Conservation (phyloP, 2,113 vertebrate species). For the Oxyura jamaicensis region DNA sequence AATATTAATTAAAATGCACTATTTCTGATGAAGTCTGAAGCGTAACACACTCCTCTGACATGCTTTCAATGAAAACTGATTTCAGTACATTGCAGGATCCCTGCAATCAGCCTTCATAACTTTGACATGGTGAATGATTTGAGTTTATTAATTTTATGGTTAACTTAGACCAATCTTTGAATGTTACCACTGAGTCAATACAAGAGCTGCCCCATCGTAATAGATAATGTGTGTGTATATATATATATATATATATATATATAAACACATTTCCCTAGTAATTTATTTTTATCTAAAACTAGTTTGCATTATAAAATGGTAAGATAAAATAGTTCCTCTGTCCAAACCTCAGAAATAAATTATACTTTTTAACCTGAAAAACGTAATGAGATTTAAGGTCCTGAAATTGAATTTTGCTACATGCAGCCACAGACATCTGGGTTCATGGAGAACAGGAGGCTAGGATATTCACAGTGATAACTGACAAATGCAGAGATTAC, state of each 20-base stretch:
- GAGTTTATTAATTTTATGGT: neutral
- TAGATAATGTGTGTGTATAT: too few species aligned
- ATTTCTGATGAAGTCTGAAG: neutral
- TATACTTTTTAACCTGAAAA: neutral
- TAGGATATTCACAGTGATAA: neutral
- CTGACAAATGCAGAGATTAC: neutral
- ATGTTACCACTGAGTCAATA: neutral
- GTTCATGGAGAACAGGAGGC: neutral
- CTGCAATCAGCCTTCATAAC: neutral
- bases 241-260: too few species aligned
- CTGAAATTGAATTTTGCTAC: neutral
- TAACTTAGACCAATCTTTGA: neutral
- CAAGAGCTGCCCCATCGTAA: neutral
- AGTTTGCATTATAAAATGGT: neutral
- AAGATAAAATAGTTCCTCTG: neutral
- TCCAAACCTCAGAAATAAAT: neutral
- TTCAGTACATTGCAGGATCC: neutral
- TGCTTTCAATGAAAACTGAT: conserved; percentile 44
- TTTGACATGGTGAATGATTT: neutral
- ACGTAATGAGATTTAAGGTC: neutral
- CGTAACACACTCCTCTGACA: neutral
- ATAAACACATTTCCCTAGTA: neutral
- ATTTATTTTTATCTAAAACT: neutral
- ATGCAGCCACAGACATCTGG: neutral
- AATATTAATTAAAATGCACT: conserved; percentile 24